phyloP scores from a whole-genome alignment of 2,797 vertebrate species.

The Lacerta bilineata region DNA sequence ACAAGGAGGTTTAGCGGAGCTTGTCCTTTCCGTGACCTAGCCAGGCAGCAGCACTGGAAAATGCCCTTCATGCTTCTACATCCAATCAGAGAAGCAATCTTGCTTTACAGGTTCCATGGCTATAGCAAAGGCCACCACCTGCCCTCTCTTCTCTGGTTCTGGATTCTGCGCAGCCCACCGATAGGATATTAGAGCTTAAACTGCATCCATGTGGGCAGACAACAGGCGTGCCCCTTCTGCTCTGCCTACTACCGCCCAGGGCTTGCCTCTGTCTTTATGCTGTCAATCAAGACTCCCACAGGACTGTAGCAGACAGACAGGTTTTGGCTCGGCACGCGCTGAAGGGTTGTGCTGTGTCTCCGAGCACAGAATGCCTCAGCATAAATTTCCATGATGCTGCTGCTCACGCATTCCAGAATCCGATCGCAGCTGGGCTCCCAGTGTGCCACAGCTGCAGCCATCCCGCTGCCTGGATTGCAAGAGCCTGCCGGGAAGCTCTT shows the following conservation, averaged over 20 bases:
- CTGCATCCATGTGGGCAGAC: background rate
- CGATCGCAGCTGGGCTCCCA: background rate
- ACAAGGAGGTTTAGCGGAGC: background rate
- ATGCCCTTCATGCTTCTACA: conserved; percentile 2
- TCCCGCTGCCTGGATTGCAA: background rate
- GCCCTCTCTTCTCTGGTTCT: background rate
- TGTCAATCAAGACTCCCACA: background rate
- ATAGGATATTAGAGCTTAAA: background rate
- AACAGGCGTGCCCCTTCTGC: background rate
- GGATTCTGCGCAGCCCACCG: background rate
- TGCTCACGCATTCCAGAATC: conserved; percentile 2
- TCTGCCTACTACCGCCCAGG: too few species aligned
- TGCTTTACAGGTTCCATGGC: background rate
- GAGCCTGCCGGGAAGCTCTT: background rate
- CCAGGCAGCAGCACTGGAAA: background rate
- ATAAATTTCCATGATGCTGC: background rate
- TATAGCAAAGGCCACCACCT: background rate
- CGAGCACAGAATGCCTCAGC: background rate
- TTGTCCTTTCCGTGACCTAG: background rate
- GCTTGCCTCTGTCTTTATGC: background rate
- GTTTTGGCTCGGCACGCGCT: background rate
- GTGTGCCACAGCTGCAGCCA: background rate
- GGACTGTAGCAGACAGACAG: background rate
- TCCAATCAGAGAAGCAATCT: background rate
- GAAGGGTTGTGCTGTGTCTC: background rate